phyloP scores from a whole-genome alignment of 1,140 invertebrate species.

The Tenebrio molitor region DNA sequence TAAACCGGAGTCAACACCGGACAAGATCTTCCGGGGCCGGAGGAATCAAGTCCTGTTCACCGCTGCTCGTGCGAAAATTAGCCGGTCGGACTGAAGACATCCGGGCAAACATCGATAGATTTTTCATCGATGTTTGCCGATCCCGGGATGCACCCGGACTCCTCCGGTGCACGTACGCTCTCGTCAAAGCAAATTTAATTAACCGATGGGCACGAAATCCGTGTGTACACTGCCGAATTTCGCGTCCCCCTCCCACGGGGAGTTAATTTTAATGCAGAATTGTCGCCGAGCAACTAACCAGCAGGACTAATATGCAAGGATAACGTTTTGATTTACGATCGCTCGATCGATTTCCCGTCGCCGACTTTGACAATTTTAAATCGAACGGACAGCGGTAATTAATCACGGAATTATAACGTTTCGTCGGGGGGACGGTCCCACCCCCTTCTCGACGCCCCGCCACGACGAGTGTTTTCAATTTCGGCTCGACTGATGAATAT shows the following conservation, averaged over 20 bases:
- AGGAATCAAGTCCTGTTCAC: no score
- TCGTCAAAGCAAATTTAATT: conserved; percentile 35
- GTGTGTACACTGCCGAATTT: not conserved
- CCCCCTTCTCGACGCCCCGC: not conserved
- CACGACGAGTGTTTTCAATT: not conserved
- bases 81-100: no score
- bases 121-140: not conserved
- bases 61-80: no score
- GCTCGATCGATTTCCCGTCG: conserved; percentile 14
- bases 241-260: not conserved
- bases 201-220: not conserved
- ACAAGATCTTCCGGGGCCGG: no score
- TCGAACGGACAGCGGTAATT: conserved; percentile 23
- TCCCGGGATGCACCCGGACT: conserved; percentile 15
- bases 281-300: not conserved
- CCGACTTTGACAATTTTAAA: conserved; percentile 15
- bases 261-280: conserved; percentile 1
- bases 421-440: conserved; percentile 13
- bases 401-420: conserved; percentile 37
- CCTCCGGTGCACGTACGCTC: not conserved
- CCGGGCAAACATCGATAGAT: conserved; percentile 29
- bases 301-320: not conserved
- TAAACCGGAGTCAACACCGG: no score
- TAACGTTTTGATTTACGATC: conserved; percentile 11
- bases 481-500: not conserved